Base-by-base conservation (phyloP, 2,113 vertebrate species). In the Oceanites oceanicus region DNA sequence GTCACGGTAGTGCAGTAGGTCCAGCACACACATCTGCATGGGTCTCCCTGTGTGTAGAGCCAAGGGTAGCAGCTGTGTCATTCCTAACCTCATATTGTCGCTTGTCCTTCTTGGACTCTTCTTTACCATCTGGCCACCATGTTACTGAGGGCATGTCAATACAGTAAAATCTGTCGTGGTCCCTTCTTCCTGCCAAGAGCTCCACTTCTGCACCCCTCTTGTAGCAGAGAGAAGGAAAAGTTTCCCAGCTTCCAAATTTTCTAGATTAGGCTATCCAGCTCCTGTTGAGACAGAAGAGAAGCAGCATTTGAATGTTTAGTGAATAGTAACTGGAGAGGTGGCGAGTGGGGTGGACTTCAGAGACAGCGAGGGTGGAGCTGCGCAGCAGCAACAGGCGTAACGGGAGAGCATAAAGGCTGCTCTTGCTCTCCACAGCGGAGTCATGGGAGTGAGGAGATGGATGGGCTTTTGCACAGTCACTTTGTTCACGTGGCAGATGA, bases 321-420 rank as follows among this genome's bases (percentile, higher is more conserved):
- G 44, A 56, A 19, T 22, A 36, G 52, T 45, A 30, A 21, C 52
- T 34, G 49, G 72, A 70, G 20, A 74, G 27, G 6, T 87, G 61
- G 27, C 55, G 36, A 36, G 20, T 44, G 65, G n/a, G 27, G 13
- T 74, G 78, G 78, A 18, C 19, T 75, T 76, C 59, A 22, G 56
- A 52, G 65, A 34, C 34, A 27, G 36, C 58, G 72, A 50, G n/a
- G 18, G 29, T 76, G 71, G 38, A 38, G 63, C 61, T 66, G 36
- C 44, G 26, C 29, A 56, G 75, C 50, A 53, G 50, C 40, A 45
- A 11, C 1, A 0, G 13, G 27, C 2, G 0, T 56, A 36, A 22
- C 1, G 1, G 34, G 34, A 65, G 32, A 62, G 12, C 65, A 3
- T 15, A 52, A 73, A 56, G 36, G 34, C 36, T 4, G 0, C 45